These are phyloP conservation scores for Thysanoteuthis rhombus DNA, from an alignment of 2,888 invertebrate genomes.

Conservation along the genomic window DNA sequence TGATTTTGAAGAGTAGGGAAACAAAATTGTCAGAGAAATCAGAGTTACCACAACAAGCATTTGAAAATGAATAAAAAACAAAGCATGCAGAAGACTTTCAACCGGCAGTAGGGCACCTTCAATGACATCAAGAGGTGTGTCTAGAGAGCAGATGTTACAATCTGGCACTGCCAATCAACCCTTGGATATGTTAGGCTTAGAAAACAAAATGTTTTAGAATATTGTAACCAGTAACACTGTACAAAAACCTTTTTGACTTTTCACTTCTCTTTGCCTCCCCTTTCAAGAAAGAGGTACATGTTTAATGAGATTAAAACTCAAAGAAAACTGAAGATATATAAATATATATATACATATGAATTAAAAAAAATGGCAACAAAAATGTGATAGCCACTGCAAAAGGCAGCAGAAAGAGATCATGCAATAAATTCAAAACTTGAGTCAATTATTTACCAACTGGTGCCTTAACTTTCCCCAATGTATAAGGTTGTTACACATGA, in stretches of 20 bases:
- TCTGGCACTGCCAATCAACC: background rate
- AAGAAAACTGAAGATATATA: too few species aligned
- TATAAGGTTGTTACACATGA: too few species aligned
- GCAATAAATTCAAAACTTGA: too few species aligned
- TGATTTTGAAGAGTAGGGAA: background rate
- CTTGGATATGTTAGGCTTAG: background rate
- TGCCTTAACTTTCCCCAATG: too few species aligned
- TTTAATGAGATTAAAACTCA: too few species aligned
- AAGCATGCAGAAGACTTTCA: background rate
- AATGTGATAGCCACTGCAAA: too few species aligned
- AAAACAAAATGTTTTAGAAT: background rate
- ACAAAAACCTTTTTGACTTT: background rate
- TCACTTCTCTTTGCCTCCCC: background rate
- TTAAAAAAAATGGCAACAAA: too few species aligned
- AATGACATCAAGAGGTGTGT: background rate
- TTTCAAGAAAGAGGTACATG: background rate
- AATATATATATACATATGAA: too few species aligned
- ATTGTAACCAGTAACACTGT: background rate
- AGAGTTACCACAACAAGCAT: background rate
- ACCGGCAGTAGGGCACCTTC: background rate
- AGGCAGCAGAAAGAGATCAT: too few species aligned
- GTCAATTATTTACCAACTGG: too few species aligned
- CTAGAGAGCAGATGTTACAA: background rate
- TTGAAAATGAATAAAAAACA: background rate
- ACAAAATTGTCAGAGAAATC: background rate